Evolutionary conservation across 2,888 invertebrate genomes (phyloP), one percentile per base, ranked within the genome.

Genomic region (Sminthurides aquaticus): DNA sequence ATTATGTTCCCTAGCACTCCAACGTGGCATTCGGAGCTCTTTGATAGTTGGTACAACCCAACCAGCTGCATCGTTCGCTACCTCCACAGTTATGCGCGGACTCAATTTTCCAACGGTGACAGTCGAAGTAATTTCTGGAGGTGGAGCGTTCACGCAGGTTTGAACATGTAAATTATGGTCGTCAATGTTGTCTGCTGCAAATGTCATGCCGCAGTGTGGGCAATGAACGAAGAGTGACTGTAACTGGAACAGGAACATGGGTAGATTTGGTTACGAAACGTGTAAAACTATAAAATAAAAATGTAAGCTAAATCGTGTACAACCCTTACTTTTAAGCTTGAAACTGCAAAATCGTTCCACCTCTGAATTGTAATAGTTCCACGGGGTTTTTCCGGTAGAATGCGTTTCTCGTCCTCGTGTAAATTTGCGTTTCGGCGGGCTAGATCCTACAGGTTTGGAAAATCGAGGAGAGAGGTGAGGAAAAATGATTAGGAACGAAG

Each of bases 331-430:
- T 57, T 62, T 11, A 62, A n/a, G 24, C 49, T 2, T 28, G 57
- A 49, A 15, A 43, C 24, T 11, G 62, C 62, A 57, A 62, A 62
- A 1, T 15, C 27, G 55, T 62, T 62, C 62, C 62, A 62, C 48
- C 49, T 28, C 26, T 49, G 5, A 27, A 62, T 62, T 2, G 62
- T 62, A 26, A 62, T 62, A 15, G 57, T 57, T 2, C 62, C 62
- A 28, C 43, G 48, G 11, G 62, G 62, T 49, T 62, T 62, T 15
- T 25, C 48, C 18, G 62, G 62, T 25, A 62, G 49, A 26, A 57
- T 49, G 3, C 56, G 34, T 24, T 62, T 48, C 11, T 62, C 62
- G 27, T 62, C 49, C 26, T 22, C n/a, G 11, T 48, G 43, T 49
- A 62, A 25, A 11, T 34, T 52, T 5, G 3, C 11, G 52, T 52